A percentile compares a stretch with the other conserved stretches of the same genome.
Conservation (phyloP, 2,113 vertebrate species). For the Montifringilla adamsi region DNA sequence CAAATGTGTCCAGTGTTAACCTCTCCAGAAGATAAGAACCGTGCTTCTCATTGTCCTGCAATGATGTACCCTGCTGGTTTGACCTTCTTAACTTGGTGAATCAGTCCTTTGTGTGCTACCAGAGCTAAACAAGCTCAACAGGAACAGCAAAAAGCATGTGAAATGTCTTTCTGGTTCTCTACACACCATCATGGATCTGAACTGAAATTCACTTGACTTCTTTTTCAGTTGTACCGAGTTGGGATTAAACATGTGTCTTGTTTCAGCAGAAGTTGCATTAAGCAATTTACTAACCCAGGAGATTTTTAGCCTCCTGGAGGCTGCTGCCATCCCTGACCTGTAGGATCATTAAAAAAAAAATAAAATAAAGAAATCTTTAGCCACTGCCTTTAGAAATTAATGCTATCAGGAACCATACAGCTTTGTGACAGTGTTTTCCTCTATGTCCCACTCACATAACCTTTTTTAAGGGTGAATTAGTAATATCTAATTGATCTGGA, state of each 20-base stretch:
- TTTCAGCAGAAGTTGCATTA: not conserved
- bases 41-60: not conserved
- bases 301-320: not conserved
- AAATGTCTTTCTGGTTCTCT: not conserved
- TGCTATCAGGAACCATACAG: not conserved
- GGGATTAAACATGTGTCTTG: not conserved
- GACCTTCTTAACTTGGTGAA: too few species aligned
- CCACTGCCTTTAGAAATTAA: not conserved
- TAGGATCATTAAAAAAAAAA: too few species aligned
- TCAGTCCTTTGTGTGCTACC: not conserved
- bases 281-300: not conserved
- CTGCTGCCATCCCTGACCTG: not conserved
- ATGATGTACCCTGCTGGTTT: not conserved
- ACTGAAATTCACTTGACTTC: not conserved
- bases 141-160: not conserved
- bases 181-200: fast-evolving
- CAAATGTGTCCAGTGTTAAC: not conserved
- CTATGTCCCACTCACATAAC: not conserved
- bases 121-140: not conserved
- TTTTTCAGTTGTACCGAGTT: not conserved
- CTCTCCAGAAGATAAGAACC: not conserved
- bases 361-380: not conserved
- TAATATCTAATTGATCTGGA: not conserved
- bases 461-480: not conserved
- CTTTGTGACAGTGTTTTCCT: not conserved